A percentile compares a stretch with the other conserved stretches of the same genome.
Conservation (phyloP, 2,113 vertebrate genomes). For the Rissa tridactyla region DNA sequence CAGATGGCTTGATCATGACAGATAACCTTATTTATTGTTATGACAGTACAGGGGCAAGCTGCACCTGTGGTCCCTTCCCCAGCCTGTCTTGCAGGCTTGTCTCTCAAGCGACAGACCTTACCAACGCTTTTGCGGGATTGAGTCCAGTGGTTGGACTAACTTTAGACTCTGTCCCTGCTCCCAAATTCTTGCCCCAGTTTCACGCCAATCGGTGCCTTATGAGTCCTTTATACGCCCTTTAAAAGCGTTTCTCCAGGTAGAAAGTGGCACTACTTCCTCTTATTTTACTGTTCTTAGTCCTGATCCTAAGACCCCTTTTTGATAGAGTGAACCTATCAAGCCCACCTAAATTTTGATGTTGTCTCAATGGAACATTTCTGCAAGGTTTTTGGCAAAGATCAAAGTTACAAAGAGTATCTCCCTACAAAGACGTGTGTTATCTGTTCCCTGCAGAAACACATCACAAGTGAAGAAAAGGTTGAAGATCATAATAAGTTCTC, state of each 20-base stretch:
- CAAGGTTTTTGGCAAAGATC: background rate
- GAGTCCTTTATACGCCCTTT: background rate
- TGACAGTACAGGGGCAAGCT: constrained; percentile 32
- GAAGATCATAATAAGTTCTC: background rate
- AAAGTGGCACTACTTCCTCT: background rate
- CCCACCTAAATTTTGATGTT: background rate
- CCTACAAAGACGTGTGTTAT: background rate
- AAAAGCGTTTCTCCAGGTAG: background rate
- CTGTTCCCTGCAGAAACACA: background rate
- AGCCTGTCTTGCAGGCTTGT: background rate
- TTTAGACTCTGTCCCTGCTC: background rate
- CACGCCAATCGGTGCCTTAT: background rate
- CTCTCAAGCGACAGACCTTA: background rate
- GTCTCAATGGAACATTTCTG: background rate
- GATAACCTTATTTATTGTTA: constrained; percentile 60
- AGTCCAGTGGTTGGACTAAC: background rate
- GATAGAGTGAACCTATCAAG: background rate
- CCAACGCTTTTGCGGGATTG: background rate
- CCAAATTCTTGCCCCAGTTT: background rate
- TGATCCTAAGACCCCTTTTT: background rate
- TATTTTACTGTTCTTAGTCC: background rate
- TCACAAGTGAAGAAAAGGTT: background rate
- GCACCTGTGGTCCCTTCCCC: constrained; percentile 37
- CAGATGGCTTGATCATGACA: constrained; percentile 49
- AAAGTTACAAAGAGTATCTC: background rate